phyloP scores from a whole-genome alignment of 2,113 vertebrate genomes.

The Columba janthina region DNA sequence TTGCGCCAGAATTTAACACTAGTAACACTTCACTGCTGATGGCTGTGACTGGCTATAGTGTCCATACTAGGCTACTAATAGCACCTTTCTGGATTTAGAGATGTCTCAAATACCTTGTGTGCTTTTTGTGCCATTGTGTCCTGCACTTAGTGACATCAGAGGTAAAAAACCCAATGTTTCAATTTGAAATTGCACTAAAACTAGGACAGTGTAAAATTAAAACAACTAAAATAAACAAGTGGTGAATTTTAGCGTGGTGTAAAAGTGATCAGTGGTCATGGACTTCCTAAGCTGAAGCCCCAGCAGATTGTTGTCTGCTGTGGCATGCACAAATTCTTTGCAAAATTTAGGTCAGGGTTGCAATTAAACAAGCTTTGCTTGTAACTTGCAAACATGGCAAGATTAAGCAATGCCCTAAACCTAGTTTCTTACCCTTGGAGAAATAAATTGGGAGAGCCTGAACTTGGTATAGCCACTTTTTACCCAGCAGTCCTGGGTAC shows the following conservation, averaged over 20 bases:
- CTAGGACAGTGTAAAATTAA: not conserved
- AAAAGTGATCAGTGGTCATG: fast-evolving
- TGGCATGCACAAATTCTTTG: not conserved
- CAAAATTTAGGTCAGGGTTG: constrained; percentile 29
- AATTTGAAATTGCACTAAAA: not conserved
- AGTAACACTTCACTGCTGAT: not conserved
- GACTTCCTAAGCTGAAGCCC: not conserved
- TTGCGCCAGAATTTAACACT: not conserved
- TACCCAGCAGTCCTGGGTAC: not conserved
- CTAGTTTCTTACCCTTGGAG: not conserved
- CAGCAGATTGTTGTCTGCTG: not conserved
- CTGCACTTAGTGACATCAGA: not conserved
- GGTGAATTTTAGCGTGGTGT: fast-evolving
- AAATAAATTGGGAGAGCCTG: not conserved
- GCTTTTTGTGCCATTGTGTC: fast-evolving
- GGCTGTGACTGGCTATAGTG: not conserved
- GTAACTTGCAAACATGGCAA: not conserved
- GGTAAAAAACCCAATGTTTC: not conserved
- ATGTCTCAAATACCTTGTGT: not conserved
- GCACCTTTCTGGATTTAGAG: not conserved
- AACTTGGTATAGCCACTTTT: not conserved
- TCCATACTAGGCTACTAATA: not conserved
- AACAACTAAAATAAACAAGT: not conserved
- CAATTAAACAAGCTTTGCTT: not conserved
- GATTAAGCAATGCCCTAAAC: not conserved